Base-by-base conservation (phyloP, 1,140 invertebrate species). In the Drosophila oshimai region DNA sequence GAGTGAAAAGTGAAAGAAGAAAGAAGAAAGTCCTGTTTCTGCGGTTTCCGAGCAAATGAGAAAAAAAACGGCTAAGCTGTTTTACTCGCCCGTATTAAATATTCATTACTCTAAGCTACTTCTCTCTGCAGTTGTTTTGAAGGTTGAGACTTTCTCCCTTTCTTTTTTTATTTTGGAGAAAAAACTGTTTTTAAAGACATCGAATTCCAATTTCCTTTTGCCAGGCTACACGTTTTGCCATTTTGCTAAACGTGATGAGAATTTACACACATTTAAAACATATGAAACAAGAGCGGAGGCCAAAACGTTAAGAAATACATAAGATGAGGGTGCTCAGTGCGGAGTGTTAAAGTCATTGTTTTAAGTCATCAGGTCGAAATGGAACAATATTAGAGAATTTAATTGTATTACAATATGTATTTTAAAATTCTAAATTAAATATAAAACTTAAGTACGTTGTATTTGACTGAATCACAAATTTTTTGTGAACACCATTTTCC, bases 101-200 rank as follows among this genome's bases (percentile, higher is more conserved):
- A 84, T 84, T 84, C 80, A 84, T 84, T 84, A 84, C 80, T 80
- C 72, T 80, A 74, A 84, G 81, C 71, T 65, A 80, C 80, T 75
- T 72, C 74, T 61, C 20, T 28, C 12, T 76, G 68, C 55, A 68
- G 37, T 57, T 49, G 42, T 36, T 37, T 29, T 65, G 10, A 53
- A 53, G 51, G 28, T 20, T 18, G 10, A 29, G 31, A 20, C 39
- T 34, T 36, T 29, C 29, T 46, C 28, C 24, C 37, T 46, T 18
- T 39, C 17, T 20, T 17, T 17, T 20, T 54, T 39, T 49, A n/a
- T 57, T 49, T 24, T 31, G 39, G 12, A 41, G 49, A 60, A 46
- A 87, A 86, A 87, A 68, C 81, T 74, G 50, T 87, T 86, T 86
- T 86, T 86, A 87, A 86, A 87, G 81, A 86, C 81, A 86, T 86